A percentile compares a stretch with the other conserved stretches of the same genome.
phyloP scores from a whole-genome alignment of 1,140 invertebrate genomes.

The Aphidius gifuensis region DNA sequence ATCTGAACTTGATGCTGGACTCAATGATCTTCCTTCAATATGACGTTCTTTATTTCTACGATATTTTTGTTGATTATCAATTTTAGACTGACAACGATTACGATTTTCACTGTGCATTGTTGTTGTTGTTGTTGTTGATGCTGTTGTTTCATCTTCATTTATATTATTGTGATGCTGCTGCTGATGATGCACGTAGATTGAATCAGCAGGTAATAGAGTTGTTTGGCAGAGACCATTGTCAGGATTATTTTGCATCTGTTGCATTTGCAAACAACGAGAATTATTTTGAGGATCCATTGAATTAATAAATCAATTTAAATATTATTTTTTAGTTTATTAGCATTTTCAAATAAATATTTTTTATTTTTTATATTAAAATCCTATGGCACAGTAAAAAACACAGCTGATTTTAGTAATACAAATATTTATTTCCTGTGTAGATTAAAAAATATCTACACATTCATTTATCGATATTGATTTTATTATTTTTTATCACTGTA shows the following conservation, averaged over 20 bases:
- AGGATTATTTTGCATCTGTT: slow-evolving; percentile 15
- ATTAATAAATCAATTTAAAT: not conserved
- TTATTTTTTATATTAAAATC: no score
- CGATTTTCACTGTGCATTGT: not conserved
- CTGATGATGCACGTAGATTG: slow-evolving; percentile 7
- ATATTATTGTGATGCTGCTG: not conserved
- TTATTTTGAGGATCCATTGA: slow-evolving; percentile 15
- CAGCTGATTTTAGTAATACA: no score
- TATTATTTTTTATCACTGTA: not conserved
- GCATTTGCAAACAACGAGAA: not conserved
- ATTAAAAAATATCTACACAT: no score
- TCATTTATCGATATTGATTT: not conserved
- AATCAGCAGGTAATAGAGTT: slow-evolving; percentile 13
- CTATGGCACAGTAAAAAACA: no score
- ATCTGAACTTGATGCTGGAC: slow-evolving; percentile 20
- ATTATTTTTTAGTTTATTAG: no score
- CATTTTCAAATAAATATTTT: no score
- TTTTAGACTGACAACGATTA: slow-evolving; percentile 12
- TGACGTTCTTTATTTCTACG: not conserved
- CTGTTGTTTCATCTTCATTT: slow-evolving; percentile 1
- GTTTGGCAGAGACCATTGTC: slow-evolving; percentile 16
- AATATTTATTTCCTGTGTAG: no score
- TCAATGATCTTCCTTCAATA: slow-evolving; percentile 15
- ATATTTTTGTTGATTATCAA: slow-evolving; percentile 13
- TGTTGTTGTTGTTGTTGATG: no score